phyloP scores from a whole-genome alignment of 2,113 vertebrate genomes.

The Nesoenas mayeri region DNA sequence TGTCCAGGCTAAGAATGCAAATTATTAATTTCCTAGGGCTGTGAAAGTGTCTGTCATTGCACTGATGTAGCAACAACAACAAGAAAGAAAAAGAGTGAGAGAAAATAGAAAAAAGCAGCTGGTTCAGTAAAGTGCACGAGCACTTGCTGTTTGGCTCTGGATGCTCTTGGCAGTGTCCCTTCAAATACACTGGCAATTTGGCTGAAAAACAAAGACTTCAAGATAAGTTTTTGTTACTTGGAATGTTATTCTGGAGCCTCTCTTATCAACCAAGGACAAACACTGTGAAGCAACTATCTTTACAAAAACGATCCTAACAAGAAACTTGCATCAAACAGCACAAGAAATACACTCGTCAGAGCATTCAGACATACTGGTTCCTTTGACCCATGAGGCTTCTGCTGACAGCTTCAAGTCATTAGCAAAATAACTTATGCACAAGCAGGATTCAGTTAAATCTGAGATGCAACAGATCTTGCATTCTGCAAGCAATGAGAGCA shows the following conservation, averaged over 20 bases:
- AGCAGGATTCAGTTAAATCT: not conserved
- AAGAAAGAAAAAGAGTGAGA: not conserved
- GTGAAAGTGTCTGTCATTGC: not conserved
- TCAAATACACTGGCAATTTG: not conserved
- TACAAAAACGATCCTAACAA: not conserved
- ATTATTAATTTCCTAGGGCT: not conserved
- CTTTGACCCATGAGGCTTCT: not conserved
- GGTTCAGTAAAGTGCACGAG: not conserved
- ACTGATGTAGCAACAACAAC: not conserved
- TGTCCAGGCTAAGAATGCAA: not conserved
- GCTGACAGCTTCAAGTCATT: not conserved
- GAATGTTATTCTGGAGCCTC: not conserved
- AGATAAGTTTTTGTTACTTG: not conserved
- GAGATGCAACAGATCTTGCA: not conserved
- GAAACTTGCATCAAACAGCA: not conserved
- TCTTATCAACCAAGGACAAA: slow-evolving; percentile 8
- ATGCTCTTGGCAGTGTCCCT: not conserved
- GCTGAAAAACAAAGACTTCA: not conserved
- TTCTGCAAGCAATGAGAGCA: not conserved
- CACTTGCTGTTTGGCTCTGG: not conserved
- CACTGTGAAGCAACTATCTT: not conserved
- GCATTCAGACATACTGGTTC: not conserved
- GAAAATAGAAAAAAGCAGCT: not conserved
- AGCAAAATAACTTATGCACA: not conserved
- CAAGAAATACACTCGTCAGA: not conserved